phyloP scores from a whole-genome alignment of 2,888 invertebrate genomes.

The Gibbula magus region DNA sequence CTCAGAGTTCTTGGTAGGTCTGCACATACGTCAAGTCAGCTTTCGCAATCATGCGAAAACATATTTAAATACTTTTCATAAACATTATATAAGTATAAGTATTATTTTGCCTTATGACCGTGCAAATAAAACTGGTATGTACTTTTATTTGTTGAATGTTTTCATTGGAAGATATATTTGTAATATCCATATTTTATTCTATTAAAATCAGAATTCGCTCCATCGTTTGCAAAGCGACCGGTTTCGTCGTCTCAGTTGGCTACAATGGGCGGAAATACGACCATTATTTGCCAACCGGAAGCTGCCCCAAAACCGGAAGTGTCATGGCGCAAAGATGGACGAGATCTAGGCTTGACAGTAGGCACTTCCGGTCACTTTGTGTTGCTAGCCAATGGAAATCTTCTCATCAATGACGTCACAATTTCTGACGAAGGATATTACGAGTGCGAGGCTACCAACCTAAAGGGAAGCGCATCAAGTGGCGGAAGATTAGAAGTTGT shows the following conservation, averaged over 20 bases:
- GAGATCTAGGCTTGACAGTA: constrained; percentile 31
- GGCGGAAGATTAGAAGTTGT: constrained; percentile 51
- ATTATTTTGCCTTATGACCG: too few species aligned
- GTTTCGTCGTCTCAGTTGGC: constrained; percentile 88
- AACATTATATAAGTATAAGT: too few species aligned
- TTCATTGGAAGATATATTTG: neutral
- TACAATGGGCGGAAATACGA: constrained; percentile 93
- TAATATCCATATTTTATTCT: neutral
- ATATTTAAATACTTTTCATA: too few species aligned
- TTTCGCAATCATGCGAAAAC: too few species aligned
- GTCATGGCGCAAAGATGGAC: constrained; percentile 91
- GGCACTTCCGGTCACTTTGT: constrained; percentile 69
- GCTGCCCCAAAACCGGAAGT: constrained; percentile 89
- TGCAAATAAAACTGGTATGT: too few species aligned
- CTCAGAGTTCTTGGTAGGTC: constrained; percentile 87
- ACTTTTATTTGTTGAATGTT: too few species aligned
- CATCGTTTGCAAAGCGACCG: constrained; percentile 92
- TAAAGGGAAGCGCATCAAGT: constrained; percentile 50
- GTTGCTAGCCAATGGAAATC: constrained; percentile 89
- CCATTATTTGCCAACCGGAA: constrained; percentile 91
- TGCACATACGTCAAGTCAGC: too few species aligned
- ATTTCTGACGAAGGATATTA: constrained; percentile 60
- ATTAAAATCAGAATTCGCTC: constrained; percentile 78
- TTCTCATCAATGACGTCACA: constrained; percentile 81
- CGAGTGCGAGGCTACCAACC: constrained; percentile 63